Base-by-base conservation (phyloP, 2,113 vertebrate genomes). In the Chionodraco myersi region DNA sequence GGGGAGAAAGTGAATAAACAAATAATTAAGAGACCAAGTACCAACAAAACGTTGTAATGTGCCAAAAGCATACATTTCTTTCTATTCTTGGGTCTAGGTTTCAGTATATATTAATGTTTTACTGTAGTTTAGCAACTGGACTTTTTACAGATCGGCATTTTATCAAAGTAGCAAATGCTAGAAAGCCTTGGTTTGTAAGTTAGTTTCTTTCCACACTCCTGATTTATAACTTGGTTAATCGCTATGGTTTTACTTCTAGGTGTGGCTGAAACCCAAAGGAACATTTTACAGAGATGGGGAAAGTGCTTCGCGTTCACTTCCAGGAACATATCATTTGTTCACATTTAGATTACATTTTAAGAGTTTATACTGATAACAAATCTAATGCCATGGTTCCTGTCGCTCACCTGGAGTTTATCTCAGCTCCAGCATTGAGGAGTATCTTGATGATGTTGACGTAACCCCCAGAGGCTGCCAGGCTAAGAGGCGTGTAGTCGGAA, bases 361-460 rank as follows among this genome's bases (percentile, higher is more conserved):
- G 36, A 41, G 36, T 41, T 7, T 41, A 7, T 41, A 41, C 36
- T 41, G 36, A 8, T 7, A 41, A 41, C 36, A 41, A 41, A 41
- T 41, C 36, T 41, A 48, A 49, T 48, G 47, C 47, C 6, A 2
- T 41, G 3, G 13, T 30, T 59, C 23, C 34, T 13, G 58, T 26
- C 5, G 1, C 77, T 86, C 94, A 99, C 98, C 98, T 97, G 89
- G 98, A 99, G 95, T 99, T 99, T 72, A 99, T 99, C 94, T 99
- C 98, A 80, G 98, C 98, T 77, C 98, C 98, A 77, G 97, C 97
- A 88, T 97, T 99, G 77, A 99, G 96, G 66, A 99, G 96, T 92
- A 99, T 99, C 91, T 99, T 99, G 92, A 99, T 99, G 91, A 99
- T 99, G 90, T 99, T 99, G 83, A 99, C 98, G 36, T 99, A 99